These are phyloP conservation scores for Lasius fuliginosus DNA, from an alignment of 2,888 invertebrate species.

Conservation along the genomic window DNA sequence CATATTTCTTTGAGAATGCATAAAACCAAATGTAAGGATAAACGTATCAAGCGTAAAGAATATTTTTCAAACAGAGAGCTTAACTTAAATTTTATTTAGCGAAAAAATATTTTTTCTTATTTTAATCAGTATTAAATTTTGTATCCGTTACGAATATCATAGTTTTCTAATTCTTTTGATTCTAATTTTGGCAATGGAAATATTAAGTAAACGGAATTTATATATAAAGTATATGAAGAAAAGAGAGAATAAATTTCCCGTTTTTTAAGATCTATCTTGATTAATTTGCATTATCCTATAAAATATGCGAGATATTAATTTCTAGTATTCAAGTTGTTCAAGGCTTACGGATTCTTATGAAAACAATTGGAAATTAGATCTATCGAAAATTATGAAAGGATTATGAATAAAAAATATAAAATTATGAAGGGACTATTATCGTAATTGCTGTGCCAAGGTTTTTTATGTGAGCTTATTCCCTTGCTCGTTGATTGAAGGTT, in stretches of 20 bases:
- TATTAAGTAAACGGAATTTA: background rate
- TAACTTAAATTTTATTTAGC: background rate
- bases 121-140: constrained; percentile 13
- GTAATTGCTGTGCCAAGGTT: constrained; percentile 63
- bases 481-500: constrained; percentile 49
- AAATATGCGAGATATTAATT: background rate
- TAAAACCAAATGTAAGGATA: background rate
- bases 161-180: background rate
- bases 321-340: constrained; percentile 29
- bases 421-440: constrained; percentile 37
- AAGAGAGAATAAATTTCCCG: background rate
- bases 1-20: background rate
- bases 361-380: constrained; percentile 31
- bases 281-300: background rate
- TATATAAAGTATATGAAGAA: background rate
- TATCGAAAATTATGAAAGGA: constrained; percentile 16
- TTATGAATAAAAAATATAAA: no score
- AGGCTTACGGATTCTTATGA: constrained; percentile 37
- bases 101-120: background rate
- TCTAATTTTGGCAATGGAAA: background rate
- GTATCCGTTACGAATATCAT: background rate
- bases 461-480: constrained; percentile 25
- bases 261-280: background rate
- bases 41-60: background rate
- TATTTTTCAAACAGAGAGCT: background rate